phyloP scores from a whole-genome alignment of 2,797 vertebrate genomes.

The Sebastolobus alascanus region DNA sequence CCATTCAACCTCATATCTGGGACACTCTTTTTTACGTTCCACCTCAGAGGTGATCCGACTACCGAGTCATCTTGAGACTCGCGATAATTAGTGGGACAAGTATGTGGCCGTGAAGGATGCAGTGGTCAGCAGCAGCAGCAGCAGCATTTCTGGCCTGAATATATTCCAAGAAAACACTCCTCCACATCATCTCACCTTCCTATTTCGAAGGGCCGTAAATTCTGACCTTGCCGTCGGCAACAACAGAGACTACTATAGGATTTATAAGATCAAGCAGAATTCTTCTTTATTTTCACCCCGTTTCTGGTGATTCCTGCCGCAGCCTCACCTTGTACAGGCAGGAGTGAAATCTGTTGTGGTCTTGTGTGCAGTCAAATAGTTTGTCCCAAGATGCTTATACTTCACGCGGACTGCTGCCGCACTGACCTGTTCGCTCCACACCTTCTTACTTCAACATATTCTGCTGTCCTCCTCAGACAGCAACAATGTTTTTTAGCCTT shows the following conservation, averaged over 20 bases:
- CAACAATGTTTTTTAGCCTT: slow-evolving; percentile 1
- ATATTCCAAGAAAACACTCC: neutral
- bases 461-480: neutral
- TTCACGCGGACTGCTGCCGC: neutral
- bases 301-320: neutral
- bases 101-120: slow-evolving; percentile 18
- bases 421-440: neutral
- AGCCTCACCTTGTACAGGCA: neutral
- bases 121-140: slow-evolving; percentile 23
- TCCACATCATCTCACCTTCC: neutral
- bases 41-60: neutral
- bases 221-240: slow-evolving; percentile 27
- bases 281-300: neutral
- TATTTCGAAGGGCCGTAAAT: neutral
- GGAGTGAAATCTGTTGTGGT: neutral
- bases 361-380: neutral
- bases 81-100: slow-evolving; percentile 23
- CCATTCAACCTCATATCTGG: neutral
- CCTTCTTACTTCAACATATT: slow-evolving; percentile 3
- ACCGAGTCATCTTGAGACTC: slow-evolving; percentile 20
- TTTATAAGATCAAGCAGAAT: neutral
- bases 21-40: neutral
- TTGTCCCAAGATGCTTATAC: neutral
- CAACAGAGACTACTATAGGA: neutral
- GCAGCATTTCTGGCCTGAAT: neutral